Percentiles rank a stretch among this genome's conserved stretches.
Conservation (phyloP, 2,888 invertebrate genomes). For the Amitus sp. region DNA sequence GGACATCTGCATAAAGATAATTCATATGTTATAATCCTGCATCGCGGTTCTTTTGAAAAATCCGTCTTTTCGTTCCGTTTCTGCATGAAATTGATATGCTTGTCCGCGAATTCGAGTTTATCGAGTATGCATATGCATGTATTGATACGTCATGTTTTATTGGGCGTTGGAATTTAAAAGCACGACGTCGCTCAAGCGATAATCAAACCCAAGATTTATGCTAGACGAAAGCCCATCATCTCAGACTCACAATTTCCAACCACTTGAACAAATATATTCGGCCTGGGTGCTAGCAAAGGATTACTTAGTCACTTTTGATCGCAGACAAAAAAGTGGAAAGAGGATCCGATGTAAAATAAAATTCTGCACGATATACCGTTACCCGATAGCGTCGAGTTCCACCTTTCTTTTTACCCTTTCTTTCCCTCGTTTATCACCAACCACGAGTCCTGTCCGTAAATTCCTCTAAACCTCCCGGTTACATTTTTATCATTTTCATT, state of each 20-base stretch:
- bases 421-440: constrained; percentile 37
- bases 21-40: background rate
- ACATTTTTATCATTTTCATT: constrained; percentile 42
- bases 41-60: background rate
- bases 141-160: too few species aligned
- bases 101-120: background rate
- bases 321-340: constrained; percentile 23
- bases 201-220: constrained; percentile 40
- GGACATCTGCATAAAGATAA: constrained; percentile 14
- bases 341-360: constrained; percentile 36
- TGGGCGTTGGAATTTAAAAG: too few species aligned
- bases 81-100: background rate
- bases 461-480: constrained; percentile 31
- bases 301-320: constrained; percentile 28
- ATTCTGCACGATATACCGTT: constrained; percentile 37
- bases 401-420: constrained; percentile 24
- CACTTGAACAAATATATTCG: constrained; percentile 19
- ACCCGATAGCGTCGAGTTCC: constrained; percentile 38
- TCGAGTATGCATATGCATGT: too few species aligned
- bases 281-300: constrained; percentile 20
- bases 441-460: constrained; percentile 33
- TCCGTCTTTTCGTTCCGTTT: background rate
- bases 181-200: too few species aligned
- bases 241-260: constrained; percentile 41
- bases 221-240: constrained; percentile 29